Evolutionary conservation across 1,140 invertebrate genomes (phyloP).

Genomic region (Trissolcus basalis): DNA sequence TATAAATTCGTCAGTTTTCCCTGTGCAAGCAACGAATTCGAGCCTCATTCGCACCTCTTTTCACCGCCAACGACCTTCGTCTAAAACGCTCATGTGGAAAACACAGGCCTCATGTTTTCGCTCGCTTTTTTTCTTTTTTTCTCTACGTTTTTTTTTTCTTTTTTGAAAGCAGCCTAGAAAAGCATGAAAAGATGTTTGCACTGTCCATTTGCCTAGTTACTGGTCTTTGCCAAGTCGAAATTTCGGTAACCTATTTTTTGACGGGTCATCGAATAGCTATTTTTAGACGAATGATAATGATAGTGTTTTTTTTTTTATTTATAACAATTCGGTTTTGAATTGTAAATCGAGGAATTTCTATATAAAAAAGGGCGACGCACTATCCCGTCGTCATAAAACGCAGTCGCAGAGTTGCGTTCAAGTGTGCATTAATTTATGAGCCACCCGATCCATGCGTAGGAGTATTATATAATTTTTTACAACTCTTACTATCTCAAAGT

Average conservation of each 20-base stretch:
- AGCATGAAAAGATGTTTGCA: conserved; percentile 22
- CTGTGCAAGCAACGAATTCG: not conserved
- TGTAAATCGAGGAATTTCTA: not conserved
- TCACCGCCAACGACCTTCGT: not conserved
- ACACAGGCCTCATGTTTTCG: not conserved
- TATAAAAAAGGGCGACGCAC: not conserved
- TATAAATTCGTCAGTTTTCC: conserved; percentile 10
- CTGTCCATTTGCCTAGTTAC: conserved; percentile 18
- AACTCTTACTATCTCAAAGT: conserved; percentile 21
- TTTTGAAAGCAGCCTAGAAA: not conserved
- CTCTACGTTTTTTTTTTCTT: not conserved
- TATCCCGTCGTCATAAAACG: conserved; percentile 10
- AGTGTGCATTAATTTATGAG: conserved; percentile 22
- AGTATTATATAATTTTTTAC: conserved; percentile 32
- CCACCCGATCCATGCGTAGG: conserved; percentile 17
- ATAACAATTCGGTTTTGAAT: no score
- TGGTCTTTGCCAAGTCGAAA: conserved; percentile 1
- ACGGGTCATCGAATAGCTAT: conserved; percentile 1
- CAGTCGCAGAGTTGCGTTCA: conserved; percentile 12
- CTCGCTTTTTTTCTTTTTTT: no score
- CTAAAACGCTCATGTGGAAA: conserved; percentile 22
- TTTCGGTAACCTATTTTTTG: conserved; percentile 10
- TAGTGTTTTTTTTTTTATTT: no score
- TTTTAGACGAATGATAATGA: no score
- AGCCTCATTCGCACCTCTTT: conserved; percentile 8